Evolutionary conservation across 2,888 invertebrate species (phyloP).

Genomic region (Pedicia rivosa): DNA sequence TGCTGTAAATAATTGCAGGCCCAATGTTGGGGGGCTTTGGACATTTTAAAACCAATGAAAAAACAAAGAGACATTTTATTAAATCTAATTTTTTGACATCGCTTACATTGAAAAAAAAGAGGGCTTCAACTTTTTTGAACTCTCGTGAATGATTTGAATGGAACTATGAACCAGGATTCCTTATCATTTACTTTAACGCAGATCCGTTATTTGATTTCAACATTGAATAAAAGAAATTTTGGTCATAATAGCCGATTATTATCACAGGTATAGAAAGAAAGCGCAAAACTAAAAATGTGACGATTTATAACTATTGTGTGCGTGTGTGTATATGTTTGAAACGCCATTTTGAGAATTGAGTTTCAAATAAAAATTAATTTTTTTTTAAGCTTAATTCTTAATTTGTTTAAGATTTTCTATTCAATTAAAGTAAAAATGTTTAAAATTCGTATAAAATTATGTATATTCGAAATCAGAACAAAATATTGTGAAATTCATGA

Average conservation of each 20-base stretch:
- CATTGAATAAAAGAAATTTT: slow-evolving; percentile 91
- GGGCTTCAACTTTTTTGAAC: slow-evolving; percentile 86
- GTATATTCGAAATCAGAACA: no score
- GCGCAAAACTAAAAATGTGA: no score
- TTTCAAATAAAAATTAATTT: no score
- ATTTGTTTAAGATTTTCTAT: no score
- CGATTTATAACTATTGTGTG: no score
- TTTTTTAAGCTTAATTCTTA: no score
- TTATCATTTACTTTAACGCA: slow-evolving; percentile 97
- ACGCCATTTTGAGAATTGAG: no score
- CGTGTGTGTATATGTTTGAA: no score
- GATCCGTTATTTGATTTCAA: slow-evolving; percentile 93
- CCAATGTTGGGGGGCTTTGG: slow-evolving; percentile 28
- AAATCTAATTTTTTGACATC: not conserved
- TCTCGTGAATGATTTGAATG: slow-evolving; percentile 73
- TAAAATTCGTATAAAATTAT: no score
- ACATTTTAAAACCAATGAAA: slow-evolving; percentile 30
- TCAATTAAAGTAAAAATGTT: no score
- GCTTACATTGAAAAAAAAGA: slow-evolving; percentile 20
- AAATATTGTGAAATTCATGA: no score
- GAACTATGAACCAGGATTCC: slow-evolving; percentile 99
- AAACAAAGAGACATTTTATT: slow-evolving; percentile 18
- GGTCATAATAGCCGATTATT: slow-evolving; percentile 80
- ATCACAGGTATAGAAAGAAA: slow-evolving; percentile 70
- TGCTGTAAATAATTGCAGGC: slow-evolving; percentile 1